Conservation (phyloP, 1,140 invertebrate species). For the Hyphantria cunea region DNA sequence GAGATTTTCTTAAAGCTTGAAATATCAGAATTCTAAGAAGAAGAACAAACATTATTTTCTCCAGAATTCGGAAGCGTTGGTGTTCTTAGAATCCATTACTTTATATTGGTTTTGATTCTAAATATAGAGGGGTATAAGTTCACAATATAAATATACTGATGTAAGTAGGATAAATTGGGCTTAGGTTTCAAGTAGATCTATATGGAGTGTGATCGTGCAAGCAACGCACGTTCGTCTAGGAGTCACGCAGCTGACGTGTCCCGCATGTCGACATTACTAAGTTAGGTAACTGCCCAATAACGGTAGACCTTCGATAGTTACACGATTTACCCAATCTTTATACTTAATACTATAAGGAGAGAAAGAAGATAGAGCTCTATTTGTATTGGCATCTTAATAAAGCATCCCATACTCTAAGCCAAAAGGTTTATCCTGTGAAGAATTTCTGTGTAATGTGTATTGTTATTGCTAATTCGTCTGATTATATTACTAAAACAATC, state of each 20-base stretch:
- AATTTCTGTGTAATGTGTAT: not conserved
- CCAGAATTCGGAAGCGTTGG: slow-evolving; percentile 4
- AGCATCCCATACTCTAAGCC: slow-evolving; percentile 24
- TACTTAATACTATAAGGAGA: not conserved
- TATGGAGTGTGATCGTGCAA: slow-evolving; percentile 32
- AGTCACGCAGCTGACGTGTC: slow-evolving; percentile 47
- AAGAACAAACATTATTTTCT: not conserved
- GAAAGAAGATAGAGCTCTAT: slow-evolving; percentile 8
- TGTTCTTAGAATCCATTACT: slow-evolving; percentile 41
- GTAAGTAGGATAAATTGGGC: slow-evolving; percentile 52
- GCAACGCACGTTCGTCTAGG: slow-evolving; percentile 45
- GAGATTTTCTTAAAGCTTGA: not conserved
- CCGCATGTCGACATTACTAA: slow-evolving; percentile 30
- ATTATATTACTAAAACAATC: not conserved
- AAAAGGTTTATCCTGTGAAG: not conserved
- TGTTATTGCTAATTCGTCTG: not conserved
- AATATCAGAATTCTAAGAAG: not conserved
- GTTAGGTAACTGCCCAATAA: slow-evolving; percentile 36
- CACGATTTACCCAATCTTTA: slow-evolving; percentile 2
- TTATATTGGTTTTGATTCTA: slow-evolving; percentile 19
- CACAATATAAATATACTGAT: slow-evolving; percentile 31
- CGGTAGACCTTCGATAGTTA: slow-evolving; percentile 33
- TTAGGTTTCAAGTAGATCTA: slow-evolving; percentile 41
- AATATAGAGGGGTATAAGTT: slow-evolving; percentile 36
- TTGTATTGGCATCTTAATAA: slow-evolving; percentile 28